Base-by-base conservation (phyloP, 2,113 vertebrate genomes). In the Solenodon paradoxus region DNA sequence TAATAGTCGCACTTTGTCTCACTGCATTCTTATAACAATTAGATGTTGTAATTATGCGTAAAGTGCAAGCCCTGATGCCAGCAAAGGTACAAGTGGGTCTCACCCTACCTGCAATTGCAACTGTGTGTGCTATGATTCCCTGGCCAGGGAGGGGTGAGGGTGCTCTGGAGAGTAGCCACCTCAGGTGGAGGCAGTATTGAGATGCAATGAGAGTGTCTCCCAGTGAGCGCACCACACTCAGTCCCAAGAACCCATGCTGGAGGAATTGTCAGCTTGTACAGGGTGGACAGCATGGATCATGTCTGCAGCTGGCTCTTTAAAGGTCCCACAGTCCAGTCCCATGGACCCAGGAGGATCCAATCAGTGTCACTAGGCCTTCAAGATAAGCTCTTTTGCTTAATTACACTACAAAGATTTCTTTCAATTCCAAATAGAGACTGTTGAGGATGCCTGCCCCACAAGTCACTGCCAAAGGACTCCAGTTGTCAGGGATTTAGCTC, bases 321-420 rank as follows among this genome's bases (percentile, higher is more conserved):
- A 19, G 57, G 17, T 16, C 49, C 6, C 64, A 20, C 53, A 17
- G 53, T 55, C 53, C n/a, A n/a, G n/a, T 55, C 53, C 19, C 19
- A 24, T 13, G 28, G 30, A 28, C 42, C 42, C 53, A 3, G 3
- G 32, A 68, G 7, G 38, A 40, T 66, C 42, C 12, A 22, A 38
- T 22, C 72, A 68, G 28, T 22, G 32, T 24, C 55, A 57, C n/a
- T 0, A 0, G 40, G 8, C 15, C 28, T 47, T 16, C 0, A 1
- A 32, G 26, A 26, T 1, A 17, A 11, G 45, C 2, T 11, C 16
- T 28, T 10, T 30, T 66, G 22, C 24, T 61, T 4, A 64, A 55
- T 9, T 13, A 79, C 24, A 28, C 26, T 24, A 32, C 15, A 53
- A 53, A 32, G 19, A 20, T 15, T 64, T 40, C 75, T 82, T 71